Evolutionary conservation across 2,113 vertebrate genomes (phyloP), one percentile per base, ranked within the genome.

Genomic region (Daubentonia madagascariensis): DNA sequence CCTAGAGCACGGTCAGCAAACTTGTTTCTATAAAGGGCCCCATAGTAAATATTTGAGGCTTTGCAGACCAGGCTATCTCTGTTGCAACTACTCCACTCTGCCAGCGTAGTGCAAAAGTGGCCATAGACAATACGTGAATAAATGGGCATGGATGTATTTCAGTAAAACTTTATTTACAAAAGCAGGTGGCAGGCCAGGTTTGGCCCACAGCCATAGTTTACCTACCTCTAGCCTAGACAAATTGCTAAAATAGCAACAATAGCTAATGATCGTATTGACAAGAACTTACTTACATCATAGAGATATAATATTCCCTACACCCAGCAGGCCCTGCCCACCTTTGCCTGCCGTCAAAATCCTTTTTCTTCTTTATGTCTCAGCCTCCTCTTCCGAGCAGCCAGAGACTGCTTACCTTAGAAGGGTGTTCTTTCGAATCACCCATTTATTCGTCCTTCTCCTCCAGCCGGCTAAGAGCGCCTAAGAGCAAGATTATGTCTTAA

Each of bases 111-210:
- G 68, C 59, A 81, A 40, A 54, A 95, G n/a, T 87, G 83, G 52
- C 59, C 68, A 72, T 3, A 95, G 59, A 81, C 16, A 40, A 85
- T 68, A 40, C 86, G n/a, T 68, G 59, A 67, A 93, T 75, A 59
- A 89, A 68, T 43, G 13, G 17, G 2, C 48, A 80, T 87, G 37
- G 78, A 48, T 92, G 50, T 75, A 37, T 89, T 89, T 50, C 32
- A 89, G 63, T 79, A 88, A 79, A 87, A 76, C 17, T 81, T 97
- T 70, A 87, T 70, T 91, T 88, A 91, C 59, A 92, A 96, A 72
- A 91, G 61, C 54, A 79, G 11, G 28, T 57, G 5, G 70, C 83
- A 13, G 14, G 48, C 54, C 63, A 40, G 30, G 83, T 48, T 83
- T 88, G 61, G 81, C 91, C 30, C 45, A 54, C 9, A 30, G 14